A percentile compares a stretch with the other conserved stretches of the same genome.
Conservation (phyloP, 2,113 vertebrate genomes). For the Australoheros scitulus region DNA sequence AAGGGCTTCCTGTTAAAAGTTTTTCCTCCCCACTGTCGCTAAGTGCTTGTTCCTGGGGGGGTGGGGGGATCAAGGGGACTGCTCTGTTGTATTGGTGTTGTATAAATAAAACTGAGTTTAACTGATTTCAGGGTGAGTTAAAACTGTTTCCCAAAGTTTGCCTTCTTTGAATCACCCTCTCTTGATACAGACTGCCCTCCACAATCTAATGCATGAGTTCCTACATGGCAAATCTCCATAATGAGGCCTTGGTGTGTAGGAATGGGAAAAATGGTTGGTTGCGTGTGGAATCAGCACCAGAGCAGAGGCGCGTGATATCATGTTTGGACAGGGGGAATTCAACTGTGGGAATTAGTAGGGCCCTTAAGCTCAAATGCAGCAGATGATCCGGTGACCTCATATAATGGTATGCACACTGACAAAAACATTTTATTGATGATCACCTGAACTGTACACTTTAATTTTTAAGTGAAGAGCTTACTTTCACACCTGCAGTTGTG, state of each 20-base stretch:
- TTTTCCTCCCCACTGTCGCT: background rate
- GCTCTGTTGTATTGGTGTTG: background rate
- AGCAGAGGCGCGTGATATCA: conserved; percentile 38
- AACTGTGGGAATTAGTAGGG: conserved; percentile 27
- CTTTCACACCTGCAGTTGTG: background rate
- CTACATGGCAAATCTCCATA: background rate
- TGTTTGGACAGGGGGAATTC: conserved; percentile 62
- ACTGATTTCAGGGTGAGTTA: background rate
- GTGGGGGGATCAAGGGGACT: background rate
- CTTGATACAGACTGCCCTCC: background rate
- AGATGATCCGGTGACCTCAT: conserved; percentile 39
- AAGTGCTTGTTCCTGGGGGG: background rate
- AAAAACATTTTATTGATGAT: conserved; percentile 24
- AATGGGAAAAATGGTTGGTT: background rate
- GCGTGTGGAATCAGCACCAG: background rate
- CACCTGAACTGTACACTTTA: conserved; percentile 22
- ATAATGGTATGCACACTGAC: conserved; percentile 12
- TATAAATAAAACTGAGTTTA: background rate
- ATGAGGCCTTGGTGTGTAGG: background rate
- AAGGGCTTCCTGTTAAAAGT: background rate
- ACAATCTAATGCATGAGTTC: background rate
- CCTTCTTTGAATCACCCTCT: background rate
- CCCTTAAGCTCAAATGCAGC: background rate
- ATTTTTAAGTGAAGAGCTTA: conserved; percentile 10
- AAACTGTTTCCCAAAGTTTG: background rate